Evolutionary conservation across 2,888 invertebrate genomes (phyloP).

Genomic region (Drosophila paramelanica): DNA sequence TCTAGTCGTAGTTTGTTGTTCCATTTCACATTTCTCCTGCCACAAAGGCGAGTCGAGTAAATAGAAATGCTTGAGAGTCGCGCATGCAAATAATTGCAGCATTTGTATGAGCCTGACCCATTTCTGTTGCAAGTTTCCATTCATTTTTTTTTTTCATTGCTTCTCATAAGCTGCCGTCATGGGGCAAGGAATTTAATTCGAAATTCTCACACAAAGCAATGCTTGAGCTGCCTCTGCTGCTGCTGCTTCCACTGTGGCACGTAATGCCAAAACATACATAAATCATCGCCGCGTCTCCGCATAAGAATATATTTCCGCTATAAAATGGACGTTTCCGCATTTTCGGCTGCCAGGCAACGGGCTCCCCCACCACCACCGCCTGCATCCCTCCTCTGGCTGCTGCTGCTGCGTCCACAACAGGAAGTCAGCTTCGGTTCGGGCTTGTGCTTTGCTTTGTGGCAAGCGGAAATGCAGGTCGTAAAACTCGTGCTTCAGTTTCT

Average conservation of each 20-base stretch:
- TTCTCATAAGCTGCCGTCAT: conserved; percentile 47
- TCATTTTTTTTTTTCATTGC: conserved; percentile 35
- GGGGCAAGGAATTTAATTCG: conserved; percentile 63
- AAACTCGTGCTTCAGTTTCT: conserved; percentile 41
- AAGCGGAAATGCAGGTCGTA: conserved; percentile 70
- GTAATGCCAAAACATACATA: conserved; percentile 79
- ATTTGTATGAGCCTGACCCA: conserved; percentile 73
- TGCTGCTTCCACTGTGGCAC: conserved; percentile 45
- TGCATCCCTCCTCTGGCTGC: conserved; percentile 1
- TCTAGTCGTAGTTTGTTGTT: not conserved
- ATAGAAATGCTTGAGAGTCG: conserved; percentile 62
- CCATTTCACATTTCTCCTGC: conserved; percentile 27
- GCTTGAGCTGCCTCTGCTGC: conserved; percentile 6
- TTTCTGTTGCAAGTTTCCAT: conserved; percentile 51
- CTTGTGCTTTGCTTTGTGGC: conserved; percentile 57
- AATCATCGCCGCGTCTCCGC: conserved; percentile 79
- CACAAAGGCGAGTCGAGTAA: conserved; percentile 43
- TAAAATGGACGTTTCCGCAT: conserved; percentile 82
- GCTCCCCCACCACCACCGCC: not conserved
- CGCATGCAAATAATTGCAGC: conserved; percentile 75
- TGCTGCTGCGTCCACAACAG: conserved; percentile 59
- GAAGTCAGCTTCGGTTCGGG: conserved; percentile 66
- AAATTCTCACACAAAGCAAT: conserved; percentile 51
- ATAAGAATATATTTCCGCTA: conserved; percentile 82
- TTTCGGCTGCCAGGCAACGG: conserved; percentile 52